Percentiles rank a stretch among this genome's conserved stretches.
phyloP scores from a whole-genome alignment of 92 coral and sea anemone genomes.

The Phenganax marumi region DNA sequence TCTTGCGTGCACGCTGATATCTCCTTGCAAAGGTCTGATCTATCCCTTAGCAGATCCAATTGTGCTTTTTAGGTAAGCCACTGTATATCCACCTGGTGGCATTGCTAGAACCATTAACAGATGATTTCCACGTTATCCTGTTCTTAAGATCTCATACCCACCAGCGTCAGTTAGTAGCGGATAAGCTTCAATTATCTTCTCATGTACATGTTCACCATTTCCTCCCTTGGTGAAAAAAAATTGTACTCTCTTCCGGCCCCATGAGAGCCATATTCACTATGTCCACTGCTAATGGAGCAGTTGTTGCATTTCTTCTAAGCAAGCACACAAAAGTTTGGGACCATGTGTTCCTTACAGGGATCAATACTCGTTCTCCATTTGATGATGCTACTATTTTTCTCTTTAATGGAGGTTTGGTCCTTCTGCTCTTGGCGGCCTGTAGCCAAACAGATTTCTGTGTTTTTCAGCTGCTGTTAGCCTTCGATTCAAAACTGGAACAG shows the following conservation, averaged over 20 bases:
- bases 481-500: too few relatives aligned
- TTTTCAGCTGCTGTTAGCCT: not conserved
- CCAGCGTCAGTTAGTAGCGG: constrained; percentile 42
- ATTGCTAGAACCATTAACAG: constrained; percentile 22
- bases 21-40: constrained; percentile 49
- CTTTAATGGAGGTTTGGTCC: not conserved
- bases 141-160: too few relatives aligned
- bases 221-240: constrained; percentile 40
- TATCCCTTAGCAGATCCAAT: constrained; percentile 51
- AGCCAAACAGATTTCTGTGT: not conserved
- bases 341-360: not conserved
- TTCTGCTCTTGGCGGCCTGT: not conserved
- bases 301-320: not conserved
- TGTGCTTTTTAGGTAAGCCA: constrained; percentile 43
- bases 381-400: not conserved
- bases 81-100: constrained; percentile 53
- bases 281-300: not conserved
- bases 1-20: constrained; percentile 13
- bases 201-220: constrained; percentile 38
- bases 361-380: not conserved
- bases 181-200: constrained; percentile 40
- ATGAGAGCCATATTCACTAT: not conserved
- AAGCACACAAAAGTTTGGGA: not conserved
- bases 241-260: constrained; percentile 34
- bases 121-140: constrained; percentile 43